phyloP scores from a whole-genome alignment of 2,888 invertebrate species.

The Mayetiola destructor region DNA sequence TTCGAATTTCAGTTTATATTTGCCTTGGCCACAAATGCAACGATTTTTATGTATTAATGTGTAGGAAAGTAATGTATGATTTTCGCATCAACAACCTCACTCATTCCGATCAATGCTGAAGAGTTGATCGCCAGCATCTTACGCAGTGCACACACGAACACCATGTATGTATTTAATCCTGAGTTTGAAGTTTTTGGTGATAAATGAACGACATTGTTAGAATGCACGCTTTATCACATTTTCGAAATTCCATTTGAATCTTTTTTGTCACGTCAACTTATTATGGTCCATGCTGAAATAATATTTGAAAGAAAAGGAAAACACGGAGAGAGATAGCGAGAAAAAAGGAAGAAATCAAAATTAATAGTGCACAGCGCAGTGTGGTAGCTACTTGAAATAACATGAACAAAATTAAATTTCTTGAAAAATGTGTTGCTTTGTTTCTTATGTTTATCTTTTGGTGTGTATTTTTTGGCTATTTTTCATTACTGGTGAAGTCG shows the following conservation, averaged over 20 bases:
- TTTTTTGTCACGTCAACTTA: neutral
- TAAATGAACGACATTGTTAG: neutral
- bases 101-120: neutral
- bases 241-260: neutral
- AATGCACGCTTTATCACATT: slow-evolving; percentile 4
- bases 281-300: no score
- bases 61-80: slow-evolving; percentile 1
- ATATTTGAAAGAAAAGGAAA: no score
- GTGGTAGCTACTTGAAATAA: slow-evolving; percentile 12
- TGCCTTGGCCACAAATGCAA: no score
- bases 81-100: slow-evolving; percentile 4
- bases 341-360: slow-evolving; percentile 5
- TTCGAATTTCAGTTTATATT: neutral
- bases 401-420: slow-evolving; percentile 9
- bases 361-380: slow-evolving; percentile 12
- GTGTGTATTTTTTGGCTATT: neutral
- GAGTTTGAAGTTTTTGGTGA: neutral
- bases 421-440: slow-evolving; percentile 9
- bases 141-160: no score
- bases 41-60: no score
- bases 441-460: neutral
- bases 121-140: no score
- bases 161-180: no score
- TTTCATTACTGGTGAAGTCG: no score
- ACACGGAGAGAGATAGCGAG: no score